phyloP scores from a whole-genome alignment of 2,797 vertebrate genomes.

The Lacerta bilineata region DNA sequence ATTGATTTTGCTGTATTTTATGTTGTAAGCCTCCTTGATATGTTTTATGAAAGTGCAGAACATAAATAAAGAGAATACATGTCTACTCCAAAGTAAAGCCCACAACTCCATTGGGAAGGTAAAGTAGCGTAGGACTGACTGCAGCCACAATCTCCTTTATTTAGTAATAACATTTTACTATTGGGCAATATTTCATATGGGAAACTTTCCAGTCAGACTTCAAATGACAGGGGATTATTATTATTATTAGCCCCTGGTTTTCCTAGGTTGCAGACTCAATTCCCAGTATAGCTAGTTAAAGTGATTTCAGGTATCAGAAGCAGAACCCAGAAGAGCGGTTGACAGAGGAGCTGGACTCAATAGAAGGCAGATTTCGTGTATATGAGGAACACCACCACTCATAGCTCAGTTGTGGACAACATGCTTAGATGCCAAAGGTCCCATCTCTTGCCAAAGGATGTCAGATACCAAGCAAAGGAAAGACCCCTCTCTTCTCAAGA shows the following conservation, averaged over 20 bases:
- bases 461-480: background rate
- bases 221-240: too few relatives aligned
- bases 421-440: background rate
- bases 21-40: too few relatives aligned
- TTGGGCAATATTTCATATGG: too few relatives aligned
- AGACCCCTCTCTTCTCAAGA: too few relatives aligned
- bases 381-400: background rate
- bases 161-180: background rate
- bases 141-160: background rate
- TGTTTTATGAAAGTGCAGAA: too few relatives aligned
- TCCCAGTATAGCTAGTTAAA: background rate
- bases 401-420: background rate
- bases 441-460: background rate
- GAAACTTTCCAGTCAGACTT: background rate
- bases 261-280: background rate
- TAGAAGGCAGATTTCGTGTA: background rate
- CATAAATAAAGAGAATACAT: background rate
- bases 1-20: too few relatives aligned
- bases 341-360: background rate
- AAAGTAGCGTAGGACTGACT: background rate
- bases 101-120: background rate
- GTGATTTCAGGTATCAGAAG: background rate
- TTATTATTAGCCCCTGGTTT: background rate
- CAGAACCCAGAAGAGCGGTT: background rate
- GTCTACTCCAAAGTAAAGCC: background rate